A percentile compares a stretch with the other conserved stretches of the same genome.
These are phyloP conservation scores for Clarias magur DNA, from an alignment of 2,113 vertebrate genomes.

Conservation along the genomic window DNA sequence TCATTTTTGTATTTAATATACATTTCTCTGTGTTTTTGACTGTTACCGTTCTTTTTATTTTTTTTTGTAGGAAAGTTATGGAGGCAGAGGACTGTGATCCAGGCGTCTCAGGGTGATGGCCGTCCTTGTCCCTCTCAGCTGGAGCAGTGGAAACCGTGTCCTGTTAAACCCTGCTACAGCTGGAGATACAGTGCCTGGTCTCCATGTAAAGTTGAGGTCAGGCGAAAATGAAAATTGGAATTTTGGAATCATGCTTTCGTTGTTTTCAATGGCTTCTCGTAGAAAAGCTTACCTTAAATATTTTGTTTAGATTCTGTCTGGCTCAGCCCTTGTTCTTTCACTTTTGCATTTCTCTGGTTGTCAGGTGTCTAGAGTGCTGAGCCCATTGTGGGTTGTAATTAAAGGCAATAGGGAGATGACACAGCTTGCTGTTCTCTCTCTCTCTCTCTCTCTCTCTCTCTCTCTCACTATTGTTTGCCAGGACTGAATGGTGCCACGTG, in stretches of 20 bases:
- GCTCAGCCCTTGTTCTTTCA: background rate
- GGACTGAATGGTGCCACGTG: conserved; percentile 15
- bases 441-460: conserved; percentile 27
- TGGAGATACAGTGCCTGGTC: conserved; percentile 93
- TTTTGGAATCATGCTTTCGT: background rate
- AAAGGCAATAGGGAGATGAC: conserved; percentile 43
- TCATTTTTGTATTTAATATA: background rate
- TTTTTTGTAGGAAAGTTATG: conserved; percentile 83
- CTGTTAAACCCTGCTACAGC: conserved; percentile 89
- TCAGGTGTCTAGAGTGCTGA: conserved; percentile 35
- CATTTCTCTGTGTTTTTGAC: background rate
- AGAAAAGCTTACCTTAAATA: background rate
- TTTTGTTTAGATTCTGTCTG: background rate
- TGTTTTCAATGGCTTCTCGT: background rate
- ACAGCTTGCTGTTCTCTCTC: background rate
- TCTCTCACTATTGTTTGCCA: conserved; percentile 5
- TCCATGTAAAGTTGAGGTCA: conserved; percentile 88
- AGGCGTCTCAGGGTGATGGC: conserved; percentile 92
- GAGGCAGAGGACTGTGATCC: conserved; percentile 82
- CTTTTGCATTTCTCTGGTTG: conserved; percentile 30
- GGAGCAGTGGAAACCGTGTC: conserved; percentile 95
- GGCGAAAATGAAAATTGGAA: background rate
- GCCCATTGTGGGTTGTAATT: conserved; percentile 43
- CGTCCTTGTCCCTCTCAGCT: conserved; percentile 86
- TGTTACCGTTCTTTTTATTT: background rate